Conservation (phyloP, 2,888 invertebrate species). For the Phrixothrix hirtus region DNA sequence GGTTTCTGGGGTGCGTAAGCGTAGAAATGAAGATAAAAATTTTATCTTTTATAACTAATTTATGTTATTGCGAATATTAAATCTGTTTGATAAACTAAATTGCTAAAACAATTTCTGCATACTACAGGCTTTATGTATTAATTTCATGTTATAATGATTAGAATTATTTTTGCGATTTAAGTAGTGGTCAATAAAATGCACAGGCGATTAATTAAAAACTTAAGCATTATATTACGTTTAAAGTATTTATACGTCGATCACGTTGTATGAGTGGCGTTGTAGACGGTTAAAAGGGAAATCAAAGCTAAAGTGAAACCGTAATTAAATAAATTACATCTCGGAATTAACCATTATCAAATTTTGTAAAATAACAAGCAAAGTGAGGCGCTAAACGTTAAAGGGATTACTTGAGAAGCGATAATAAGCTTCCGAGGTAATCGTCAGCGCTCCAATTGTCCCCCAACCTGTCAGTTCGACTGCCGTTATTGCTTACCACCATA, state of each 20-base stretch:
- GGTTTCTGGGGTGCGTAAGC: slow-evolving; percentile 23
- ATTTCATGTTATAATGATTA: too few species aligned
- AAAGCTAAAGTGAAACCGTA: slow-evolving; percentile 24
- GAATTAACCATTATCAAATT: slow-evolving; percentile 32
- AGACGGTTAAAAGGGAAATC: slow-evolving; percentile 10
- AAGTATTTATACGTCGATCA: too few species aligned
- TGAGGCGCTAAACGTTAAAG: slow-evolving; percentile 30
- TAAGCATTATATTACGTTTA: too few species aligned
- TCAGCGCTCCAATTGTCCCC: slow-evolving; percentile 31
- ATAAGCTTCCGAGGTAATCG: slow-evolving; percentile 35
- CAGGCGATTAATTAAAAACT: too few species aligned
- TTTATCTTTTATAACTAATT: too few species aligned
- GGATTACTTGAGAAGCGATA: slow-evolving; percentile 36
- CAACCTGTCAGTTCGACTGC: slow-evolving; percentile 30
- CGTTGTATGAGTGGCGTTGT: slow-evolving; percentile 1
- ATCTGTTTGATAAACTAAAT: too few species aligned
- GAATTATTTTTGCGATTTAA: too few species aligned
- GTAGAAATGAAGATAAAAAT: slow-evolving; percentile 23
- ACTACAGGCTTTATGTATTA: too few species aligned
- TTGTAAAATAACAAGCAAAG: slow-evolving; percentile 25
- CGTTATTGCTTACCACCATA: slow-evolving; percentile 30
- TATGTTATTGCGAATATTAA: too few species aligned
- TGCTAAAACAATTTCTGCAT: too few species aligned
- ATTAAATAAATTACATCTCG: slow-evolving; percentile 29
- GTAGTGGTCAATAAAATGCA: too few species aligned